Base-by-base conservation (phyloP, 2,797 vertebrate species). In the Harpagifer antarcticus region DNA sequence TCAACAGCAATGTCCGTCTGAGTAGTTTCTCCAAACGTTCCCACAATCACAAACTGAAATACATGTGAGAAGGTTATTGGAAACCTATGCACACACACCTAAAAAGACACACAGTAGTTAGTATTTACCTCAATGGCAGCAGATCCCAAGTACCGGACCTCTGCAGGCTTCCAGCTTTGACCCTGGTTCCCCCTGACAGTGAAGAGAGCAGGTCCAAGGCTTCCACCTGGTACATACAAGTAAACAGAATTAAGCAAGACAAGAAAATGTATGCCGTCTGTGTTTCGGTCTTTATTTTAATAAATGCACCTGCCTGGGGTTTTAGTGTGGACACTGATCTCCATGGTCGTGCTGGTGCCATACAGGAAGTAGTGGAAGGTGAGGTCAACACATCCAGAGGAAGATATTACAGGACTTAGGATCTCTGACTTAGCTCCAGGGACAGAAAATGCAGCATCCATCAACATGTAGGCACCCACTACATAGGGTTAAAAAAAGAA, bases 1-100 rank as follows among this genome's bases (percentile, higher is more conserved):
- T 97, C 96, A 68, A 97, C 85, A 2, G 96, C 96, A 74, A 97
- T 91, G 11, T 96, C 95, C 7, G 95, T 96, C 79, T 91, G 0
- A 0, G 49, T 1, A 5, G 85, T 93, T 65, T 94, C 92, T 85
- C 94, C 95, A 79, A 68, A 96, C 9, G 93, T 75, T 0, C 96
- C 95, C 50, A 93, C 88, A 52, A 96, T 81, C 1, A 92, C 92
- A 91, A 96, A 97, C 96, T 96, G 80, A 60, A 91, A 92, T 15
- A 19, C 16, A 61, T 19, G 33, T 7, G 0, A 23, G 0, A 37
- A n/a, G 7, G 13, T 74, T 9, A 31, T 31, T 47, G 0, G 53
- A 37, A 47, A 13, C 1, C 7, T 20, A 4, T 5, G 9, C 5
- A 59, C 4, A 53, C 1, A 55, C 2, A 48, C 4, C 37, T 3